These are phyloP conservation scores for Athene noctua DNA, from an alignment of 2,113 vertebrate species.

Conservation along the genomic window DNA sequence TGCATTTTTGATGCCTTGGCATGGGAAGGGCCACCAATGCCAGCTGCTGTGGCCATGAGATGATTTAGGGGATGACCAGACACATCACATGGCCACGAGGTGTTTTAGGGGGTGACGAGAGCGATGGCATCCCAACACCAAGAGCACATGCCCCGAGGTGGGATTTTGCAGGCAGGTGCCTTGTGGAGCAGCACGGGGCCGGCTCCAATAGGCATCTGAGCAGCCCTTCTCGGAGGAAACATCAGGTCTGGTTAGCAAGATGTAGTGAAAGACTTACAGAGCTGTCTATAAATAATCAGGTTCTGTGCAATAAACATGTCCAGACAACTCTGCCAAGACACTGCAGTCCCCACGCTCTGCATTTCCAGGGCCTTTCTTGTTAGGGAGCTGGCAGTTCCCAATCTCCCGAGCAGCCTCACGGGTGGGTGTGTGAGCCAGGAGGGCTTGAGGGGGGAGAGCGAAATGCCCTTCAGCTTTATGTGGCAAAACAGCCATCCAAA, in stretches of 20 bases:
- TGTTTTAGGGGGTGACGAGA: no score
- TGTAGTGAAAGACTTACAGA: background rate
- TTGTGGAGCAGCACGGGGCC: accelerated
- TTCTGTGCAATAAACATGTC: background rate
- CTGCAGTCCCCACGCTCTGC: background rate
- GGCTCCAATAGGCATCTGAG: accelerated
- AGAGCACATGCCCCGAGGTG: background rate
- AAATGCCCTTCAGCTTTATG: accelerated
- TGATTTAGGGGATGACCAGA: background rate
- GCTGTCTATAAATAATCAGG: background rate
- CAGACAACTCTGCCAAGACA: background rate
- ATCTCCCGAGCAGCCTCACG: background rate
- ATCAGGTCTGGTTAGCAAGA: background rate
- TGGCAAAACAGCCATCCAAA: background rate
- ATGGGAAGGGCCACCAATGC: background rate
- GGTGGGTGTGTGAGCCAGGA: accelerated
- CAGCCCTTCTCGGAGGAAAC: background rate
- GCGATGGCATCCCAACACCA: background rate
- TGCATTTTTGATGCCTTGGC: background rate
- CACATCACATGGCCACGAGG: no score
- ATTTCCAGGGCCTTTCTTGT: background rate
- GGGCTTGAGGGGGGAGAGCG: no score
- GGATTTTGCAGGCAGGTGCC: background rate
- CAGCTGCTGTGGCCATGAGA: no score
- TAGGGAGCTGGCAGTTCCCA: background rate